Evolutionary conservation across 2,113 vertebrate species (phyloP).

Genomic region (Dicerorhinus sumatrensis): DNA sequence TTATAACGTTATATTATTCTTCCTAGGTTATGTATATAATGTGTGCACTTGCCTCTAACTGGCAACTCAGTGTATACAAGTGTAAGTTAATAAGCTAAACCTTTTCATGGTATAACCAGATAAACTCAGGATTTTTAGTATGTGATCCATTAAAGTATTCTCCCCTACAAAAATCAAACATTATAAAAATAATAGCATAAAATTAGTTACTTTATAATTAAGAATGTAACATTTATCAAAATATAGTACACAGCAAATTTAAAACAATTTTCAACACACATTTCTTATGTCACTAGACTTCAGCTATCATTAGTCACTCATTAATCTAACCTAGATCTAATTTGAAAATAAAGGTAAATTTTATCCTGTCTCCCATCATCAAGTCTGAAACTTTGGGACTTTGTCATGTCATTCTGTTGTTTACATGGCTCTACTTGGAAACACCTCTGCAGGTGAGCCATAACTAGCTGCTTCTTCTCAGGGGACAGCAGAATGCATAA

Average conservation of each 20-base stretch:
- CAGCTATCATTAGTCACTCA: neutral
- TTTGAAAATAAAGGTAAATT: neutral
- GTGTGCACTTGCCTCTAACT: neutral
- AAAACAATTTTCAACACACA: neutral
- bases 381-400: neutral
- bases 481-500: neutral
- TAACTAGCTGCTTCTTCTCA: neutral
- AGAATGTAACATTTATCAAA: neutral
- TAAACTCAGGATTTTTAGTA: neutral
- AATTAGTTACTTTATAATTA: neutral
- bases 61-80: neutral
- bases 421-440: neutral
- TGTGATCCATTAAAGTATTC: neutral
- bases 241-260: neutral
- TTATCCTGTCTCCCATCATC: neutral
- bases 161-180: neutral
- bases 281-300: neutral
- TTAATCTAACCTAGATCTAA: neutral
- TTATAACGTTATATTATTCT: neutral
- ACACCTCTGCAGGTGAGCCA: neutral
- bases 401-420: neutral
- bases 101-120: neutral
- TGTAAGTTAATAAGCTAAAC: neutral
- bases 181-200: neutral
- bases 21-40: neutral